These are phyloP conservation scores for Actinopyga echinites DNA, from an alignment of 53 echinoderm and acorn worm genomes.

Conservation along the genomic window DNA sequence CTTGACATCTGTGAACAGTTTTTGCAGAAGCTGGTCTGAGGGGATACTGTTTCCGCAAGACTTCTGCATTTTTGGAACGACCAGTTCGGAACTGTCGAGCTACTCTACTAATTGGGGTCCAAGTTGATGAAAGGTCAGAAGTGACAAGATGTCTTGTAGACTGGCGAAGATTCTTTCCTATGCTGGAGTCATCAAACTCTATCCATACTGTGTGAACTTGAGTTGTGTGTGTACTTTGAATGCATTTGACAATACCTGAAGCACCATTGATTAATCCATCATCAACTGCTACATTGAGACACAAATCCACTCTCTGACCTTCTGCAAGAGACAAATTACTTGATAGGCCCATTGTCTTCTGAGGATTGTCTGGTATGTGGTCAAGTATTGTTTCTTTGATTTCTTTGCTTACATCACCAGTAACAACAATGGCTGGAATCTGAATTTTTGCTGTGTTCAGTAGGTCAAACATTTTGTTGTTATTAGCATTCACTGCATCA, in stretches of 20 bases:
- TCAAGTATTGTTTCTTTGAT: slow-evolving; percentile 5
- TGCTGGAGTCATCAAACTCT: slow-evolving; percentile 15
- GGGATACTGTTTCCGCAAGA: slow-evolving; percentile 27
- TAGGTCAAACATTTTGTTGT: not conserved
- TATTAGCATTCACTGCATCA: too few relatives aligned
- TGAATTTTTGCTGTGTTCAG: not conserved
- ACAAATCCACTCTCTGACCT: slow-evolving; percentile 27
- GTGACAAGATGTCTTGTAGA: not conserved
- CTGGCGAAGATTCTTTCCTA: too few relatives aligned
- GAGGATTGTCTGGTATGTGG: too few relatives aligned
- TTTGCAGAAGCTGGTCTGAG: too few relatives aligned
- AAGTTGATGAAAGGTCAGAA: not conserved
- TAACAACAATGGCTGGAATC: slow-evolving; percentile 17
- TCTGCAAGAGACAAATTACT: not conserved
- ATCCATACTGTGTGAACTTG: not conserved
- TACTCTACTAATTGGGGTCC: not conserved
- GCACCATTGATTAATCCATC: too few relatives aligned
- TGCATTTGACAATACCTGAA: too few relatives aligned
- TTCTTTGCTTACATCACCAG: slow-evolving; percentile 18
- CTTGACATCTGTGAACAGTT: slow-evolving; percentile 32
- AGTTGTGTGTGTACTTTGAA: not conserved
- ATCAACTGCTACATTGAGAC: too few relatives aligned
- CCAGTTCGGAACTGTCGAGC: not conserved
- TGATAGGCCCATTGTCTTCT: too few relatives aligned
- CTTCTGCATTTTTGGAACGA: slow-evolving; percentile 23